These are phyloP conservation scores for Coboldia fuscipes DNA, from an alignment of 1,140 invertebrate genomes.

Conservation along the genomic window DNA sequence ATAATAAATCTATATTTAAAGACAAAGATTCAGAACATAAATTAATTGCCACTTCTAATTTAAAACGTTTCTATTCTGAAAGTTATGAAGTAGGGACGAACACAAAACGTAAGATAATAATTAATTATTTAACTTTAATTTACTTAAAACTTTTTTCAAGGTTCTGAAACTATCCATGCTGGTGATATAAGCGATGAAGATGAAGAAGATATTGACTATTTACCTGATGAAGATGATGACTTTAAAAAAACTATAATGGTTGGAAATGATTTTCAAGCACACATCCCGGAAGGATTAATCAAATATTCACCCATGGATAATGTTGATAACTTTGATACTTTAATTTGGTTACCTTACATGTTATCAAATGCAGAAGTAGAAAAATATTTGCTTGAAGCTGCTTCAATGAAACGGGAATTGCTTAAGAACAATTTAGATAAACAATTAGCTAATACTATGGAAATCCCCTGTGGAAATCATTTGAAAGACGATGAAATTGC, in stretches of 20 bases:
- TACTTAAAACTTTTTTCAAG: no score
- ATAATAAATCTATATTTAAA: no score
- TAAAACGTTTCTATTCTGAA: no score
- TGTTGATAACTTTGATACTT: slow-evolving; percentile 91
- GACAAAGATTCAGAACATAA: no score
- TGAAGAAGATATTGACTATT: slow-evolving; percentile 50
- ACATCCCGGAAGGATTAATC: slow-evolving; percentile 75
- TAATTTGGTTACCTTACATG: slow-evolving; percentile 75
- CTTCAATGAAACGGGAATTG: slow-evolving; percentile 20
- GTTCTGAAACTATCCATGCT: no score
- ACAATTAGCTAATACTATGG: no score
- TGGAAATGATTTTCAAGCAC: slow-evolving; percentile 81
- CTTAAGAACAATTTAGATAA: no score
- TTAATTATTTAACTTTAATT: no score
- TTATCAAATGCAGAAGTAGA: slow-evolving; percentile 54
- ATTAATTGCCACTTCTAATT: no score
- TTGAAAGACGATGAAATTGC: slow-evolving; percentile 88
- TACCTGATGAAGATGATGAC: slow-evolving; percentile 54
- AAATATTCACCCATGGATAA: slow-evolving; percentile 81
- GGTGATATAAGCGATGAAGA: slow-evolving; percentile 20
- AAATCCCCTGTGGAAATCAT: slow-evolving; percentile 56
- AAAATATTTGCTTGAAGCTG: slow-evolving; percentile 54
- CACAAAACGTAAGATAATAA: no score
- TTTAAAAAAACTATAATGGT: slow-evolving; percentile 87
- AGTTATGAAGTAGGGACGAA: no score